Evolutionary conservation across 2,113 vertebrate species (phyloP).

Genomic region (Strigops habroptila): DNA sequence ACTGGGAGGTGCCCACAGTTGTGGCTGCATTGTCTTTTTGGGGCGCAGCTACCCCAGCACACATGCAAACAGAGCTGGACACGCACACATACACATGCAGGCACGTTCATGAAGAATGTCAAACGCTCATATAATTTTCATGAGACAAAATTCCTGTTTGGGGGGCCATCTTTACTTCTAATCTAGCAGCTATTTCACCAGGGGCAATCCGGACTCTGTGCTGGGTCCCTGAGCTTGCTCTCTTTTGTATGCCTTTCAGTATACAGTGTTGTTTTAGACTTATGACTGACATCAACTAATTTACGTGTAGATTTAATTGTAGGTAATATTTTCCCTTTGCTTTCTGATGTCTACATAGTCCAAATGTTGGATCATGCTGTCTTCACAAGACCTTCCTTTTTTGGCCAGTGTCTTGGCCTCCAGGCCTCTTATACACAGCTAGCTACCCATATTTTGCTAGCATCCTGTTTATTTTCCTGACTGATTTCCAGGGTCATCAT

Average conservation of each 20-base stretch:
- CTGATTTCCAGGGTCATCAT: not conserved
- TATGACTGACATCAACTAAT: not conserved
- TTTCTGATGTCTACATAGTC: not conserved
- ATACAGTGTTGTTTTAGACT: not conserved
- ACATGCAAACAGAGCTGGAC: not conserved
- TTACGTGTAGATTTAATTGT: not conserved
- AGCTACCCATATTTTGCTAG: not conserved
- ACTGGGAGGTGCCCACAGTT: not conserved
- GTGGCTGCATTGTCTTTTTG: not conserved
- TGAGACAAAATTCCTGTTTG: not conserved
- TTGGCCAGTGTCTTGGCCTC: not conserved
- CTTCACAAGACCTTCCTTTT: not conserved
- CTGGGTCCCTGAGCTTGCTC: not conserved
- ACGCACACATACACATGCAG: fast-evolving
- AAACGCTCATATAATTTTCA: not conserved
- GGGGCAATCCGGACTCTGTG: not conserved
- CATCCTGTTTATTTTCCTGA: not conserved
- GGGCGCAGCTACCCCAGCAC: not conserved
- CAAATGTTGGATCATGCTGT: not conserved
- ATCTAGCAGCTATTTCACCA: not conserved
- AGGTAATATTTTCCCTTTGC: not conserved
- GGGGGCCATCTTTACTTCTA: not conserved
- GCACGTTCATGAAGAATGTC: not conserved
- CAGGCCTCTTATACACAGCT: not conserved
- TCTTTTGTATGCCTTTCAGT: not conserved